Evolutionary conservation across 2,888 invertebrate genomes (phyloP).

Genomic region (Zootermopsis nevadensis): DNA sequence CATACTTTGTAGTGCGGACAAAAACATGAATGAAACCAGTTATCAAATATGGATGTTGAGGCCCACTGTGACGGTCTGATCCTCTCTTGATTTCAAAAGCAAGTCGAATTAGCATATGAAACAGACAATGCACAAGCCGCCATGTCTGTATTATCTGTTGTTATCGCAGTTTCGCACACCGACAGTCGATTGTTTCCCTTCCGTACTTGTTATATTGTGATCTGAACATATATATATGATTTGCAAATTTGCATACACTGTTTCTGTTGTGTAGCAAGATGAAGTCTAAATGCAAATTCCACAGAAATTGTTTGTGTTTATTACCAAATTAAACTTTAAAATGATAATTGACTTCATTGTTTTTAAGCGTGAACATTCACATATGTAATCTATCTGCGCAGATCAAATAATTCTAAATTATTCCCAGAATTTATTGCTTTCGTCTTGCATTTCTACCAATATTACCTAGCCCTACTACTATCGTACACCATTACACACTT

Average conservation of each 20-base stretch:
- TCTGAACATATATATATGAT: too few relatives aligned
- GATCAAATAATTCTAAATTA: too few relatives aligned
- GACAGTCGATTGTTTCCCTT: constrained; percentile 8
- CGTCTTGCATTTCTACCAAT: too few relatives aligned
- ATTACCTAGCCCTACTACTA: too few relatives aligned
- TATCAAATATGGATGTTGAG: too few relatives aligned
- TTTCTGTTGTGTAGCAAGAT: constrained; percentile 26
- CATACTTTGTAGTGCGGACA: neutral
- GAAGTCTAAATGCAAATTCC: constrained; percentile 37
- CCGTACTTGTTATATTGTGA: too few relatives aligned
- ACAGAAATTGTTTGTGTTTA: constrained; percentile 22
- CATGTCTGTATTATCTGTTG: constrained; percentile 34
- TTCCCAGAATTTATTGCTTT: too few relatives aligned
- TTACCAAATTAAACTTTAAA: constrained; percentile 31
- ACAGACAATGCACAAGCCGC: constrained; percentile 40
- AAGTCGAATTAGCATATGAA: constrained; percentile 48
- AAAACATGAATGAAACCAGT: constrained; percentile 33
- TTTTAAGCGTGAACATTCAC: too few relatives aligned
- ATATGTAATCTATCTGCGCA: too few relatives aligned
- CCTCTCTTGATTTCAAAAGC: constrained; percentile 5
- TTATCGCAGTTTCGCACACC: constrained; percentile 43
- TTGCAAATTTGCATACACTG: constrained; percentile 25
- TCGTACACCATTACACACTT: too few relatives aligned
- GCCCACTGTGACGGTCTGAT: constrained; percentile 3
- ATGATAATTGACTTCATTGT: constrained; percentile 5